phyloP scores from a whole-genome alignment of 2,113 vertebrate genomes.

The Peucedramus taeniatus region DNA sequence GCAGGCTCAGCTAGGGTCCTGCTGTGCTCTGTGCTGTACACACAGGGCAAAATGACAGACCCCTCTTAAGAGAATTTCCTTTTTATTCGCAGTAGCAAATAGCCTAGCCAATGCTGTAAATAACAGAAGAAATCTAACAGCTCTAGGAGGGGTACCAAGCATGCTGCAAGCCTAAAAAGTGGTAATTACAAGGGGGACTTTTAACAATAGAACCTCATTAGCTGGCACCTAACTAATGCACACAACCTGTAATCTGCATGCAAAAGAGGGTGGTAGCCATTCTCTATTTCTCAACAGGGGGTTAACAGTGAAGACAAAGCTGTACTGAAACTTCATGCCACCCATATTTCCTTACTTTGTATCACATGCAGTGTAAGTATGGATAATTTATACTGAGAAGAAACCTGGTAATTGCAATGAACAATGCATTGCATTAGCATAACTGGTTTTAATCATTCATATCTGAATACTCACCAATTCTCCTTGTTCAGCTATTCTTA shows the following conservation, averaged over 20 bases:
- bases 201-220: neutral
- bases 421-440: neutral
- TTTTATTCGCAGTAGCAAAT: neutral
- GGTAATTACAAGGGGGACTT: neutral
- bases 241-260: neutral
- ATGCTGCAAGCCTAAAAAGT: neutral
- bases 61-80: neutral
- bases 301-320: neutral
- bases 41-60: neutral
- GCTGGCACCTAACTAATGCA: neutral
- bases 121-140: neutral
- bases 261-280: neutral
- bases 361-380: neutral
- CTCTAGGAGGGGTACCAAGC: neutral
- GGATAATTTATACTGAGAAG: slow-evolving; percentile 1
- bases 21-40: neutral
- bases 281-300: neutral
- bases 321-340: neutral
- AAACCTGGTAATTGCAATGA: neutral
- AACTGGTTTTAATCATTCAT: neutral
- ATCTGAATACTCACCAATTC: neutral
- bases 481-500: neutral
- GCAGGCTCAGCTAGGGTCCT: neutral
- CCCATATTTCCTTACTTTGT: neutral
- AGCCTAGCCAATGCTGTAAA: neutral